phyloP scores from a whole-genome alignment of 2,113 vertebrate genomes.

The Lathamus discolor region DNA sequence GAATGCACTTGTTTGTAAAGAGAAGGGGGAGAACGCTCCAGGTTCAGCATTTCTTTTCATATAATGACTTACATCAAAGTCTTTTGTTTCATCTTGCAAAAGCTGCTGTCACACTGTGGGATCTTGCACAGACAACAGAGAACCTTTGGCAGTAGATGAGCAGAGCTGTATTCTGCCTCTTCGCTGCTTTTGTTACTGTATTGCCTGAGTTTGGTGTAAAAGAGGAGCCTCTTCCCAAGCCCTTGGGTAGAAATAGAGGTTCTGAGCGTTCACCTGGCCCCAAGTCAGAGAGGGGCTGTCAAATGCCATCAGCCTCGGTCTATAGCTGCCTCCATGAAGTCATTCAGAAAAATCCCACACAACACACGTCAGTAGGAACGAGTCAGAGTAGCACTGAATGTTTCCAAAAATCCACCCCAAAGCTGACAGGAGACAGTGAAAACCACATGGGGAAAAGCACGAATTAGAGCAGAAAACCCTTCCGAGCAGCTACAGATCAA shows the following conservation, averaged over 20 bases:
- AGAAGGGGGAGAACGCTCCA: background rate
- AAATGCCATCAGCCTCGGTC: background rate
- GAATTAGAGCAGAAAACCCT: constrained; percentile 22
- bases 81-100: background rate
- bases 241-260: background rate
- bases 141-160: background rate
- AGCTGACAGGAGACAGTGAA: background rate
- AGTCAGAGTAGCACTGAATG: background rate
- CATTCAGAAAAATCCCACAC: background rate
- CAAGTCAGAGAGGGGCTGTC: background rate
- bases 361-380: background rate
- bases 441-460: background rate
- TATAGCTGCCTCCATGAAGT: background rate
- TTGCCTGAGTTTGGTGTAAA: rapidly evolving
- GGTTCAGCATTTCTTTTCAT: background rate
- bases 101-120: rapidly evolving
- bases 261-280: background rate
- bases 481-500: background rate
- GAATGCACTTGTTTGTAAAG: background rate
- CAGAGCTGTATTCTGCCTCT: background rate
- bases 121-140: rapidly evolving
- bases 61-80: background rate
- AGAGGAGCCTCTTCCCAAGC: background rate
- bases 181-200: background rate
- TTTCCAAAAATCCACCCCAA: background rate